Base-by-base conservation (phyloP, 2,113 vertebrate species). In the Phalacrocorax pelagicus region DNA sequence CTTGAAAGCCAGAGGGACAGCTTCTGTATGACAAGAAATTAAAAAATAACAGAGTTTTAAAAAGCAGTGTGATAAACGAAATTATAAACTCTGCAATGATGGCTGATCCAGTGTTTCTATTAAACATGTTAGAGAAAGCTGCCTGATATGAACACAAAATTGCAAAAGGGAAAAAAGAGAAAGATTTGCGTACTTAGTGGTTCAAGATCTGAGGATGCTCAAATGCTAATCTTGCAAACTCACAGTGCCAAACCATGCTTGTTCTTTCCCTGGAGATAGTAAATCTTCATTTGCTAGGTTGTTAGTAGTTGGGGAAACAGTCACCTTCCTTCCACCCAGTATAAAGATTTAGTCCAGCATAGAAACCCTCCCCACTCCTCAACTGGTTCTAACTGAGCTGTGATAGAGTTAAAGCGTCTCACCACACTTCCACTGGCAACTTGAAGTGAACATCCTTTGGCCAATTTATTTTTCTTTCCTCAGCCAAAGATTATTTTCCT, bases 401-500 rank as follows among this genome's bases (percentile, higher is more conserved):
- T 10, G 30, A 36, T 1, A 66, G 77, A 92, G 61, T 95, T 91
- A 95, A 92, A 91, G 22, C 0, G 0, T 78, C 46, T 88, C 70
- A 77, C 34, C 36, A 47, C 44, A 40, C 21, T 91, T 79, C 65
- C 52, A 80, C 36, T 88, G 44, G 81, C 62, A 93, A 90, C 74
- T 65, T 57, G 13, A 87, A 91, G 77, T 66, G 36, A 87, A 95
- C 70, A 81, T 86, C 66, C 78, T 88, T 83, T 73, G 40, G 29
- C 74, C 85, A 94, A 86, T 73, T 91, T 96, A 72, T 93, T 94
- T 94, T 90, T 69, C 70, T 83, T 90, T 82, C 92, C 67, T 85
- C 58, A 73, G 79, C 51, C 74, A 93, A 93, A 92, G 40, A 69
- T 47, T 95, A 46, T 80, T 93, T 96, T 96, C 94, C 92, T 96